Evolutionary conservation across 2,797 vertebrate genomes (phyloP).

Genomic region (Lacerta bilineata): DNA sequence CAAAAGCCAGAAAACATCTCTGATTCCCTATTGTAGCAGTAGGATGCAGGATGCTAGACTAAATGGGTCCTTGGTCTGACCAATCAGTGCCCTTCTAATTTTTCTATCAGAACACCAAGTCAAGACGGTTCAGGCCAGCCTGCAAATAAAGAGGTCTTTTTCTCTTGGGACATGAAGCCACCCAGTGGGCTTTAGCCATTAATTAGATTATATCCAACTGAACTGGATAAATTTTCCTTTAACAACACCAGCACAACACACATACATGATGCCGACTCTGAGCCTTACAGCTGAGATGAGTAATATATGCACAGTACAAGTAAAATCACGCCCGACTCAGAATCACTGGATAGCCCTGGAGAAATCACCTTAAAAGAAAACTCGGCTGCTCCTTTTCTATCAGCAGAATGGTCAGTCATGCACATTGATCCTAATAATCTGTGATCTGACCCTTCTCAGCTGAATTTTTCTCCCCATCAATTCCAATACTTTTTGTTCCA

Average conservation of each 20-base stretch:
- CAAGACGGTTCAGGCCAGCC: not conserved
- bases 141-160: not conserved
- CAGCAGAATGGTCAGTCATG: not conserved
- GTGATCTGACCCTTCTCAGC: constrained; percentile 16
- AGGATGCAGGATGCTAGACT: not conserved
- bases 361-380: not conserved
- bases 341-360: not conserved
- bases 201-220: not conserved
- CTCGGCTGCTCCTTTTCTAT: not conserved
- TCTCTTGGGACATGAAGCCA: not conserved
- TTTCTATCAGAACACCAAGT: not conserved
- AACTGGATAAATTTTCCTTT: not conserved
- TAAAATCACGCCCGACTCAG: not conserved
- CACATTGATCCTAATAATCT: not conserved
- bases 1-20: not conserved
- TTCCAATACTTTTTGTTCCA: constrained; percentile 11
- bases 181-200: not conserved
- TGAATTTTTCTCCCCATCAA: constrained; percentile 12
- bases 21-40: not conserved
- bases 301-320: not conserved
- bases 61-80: not conserved
- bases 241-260: no score
- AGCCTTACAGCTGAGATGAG: not conserved
- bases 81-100: not conserved
- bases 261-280: no score